Evolutionary conservation across 2,888 invertebrate species (phyloP).

Genomic region (Abscondita cerata): DNA sequence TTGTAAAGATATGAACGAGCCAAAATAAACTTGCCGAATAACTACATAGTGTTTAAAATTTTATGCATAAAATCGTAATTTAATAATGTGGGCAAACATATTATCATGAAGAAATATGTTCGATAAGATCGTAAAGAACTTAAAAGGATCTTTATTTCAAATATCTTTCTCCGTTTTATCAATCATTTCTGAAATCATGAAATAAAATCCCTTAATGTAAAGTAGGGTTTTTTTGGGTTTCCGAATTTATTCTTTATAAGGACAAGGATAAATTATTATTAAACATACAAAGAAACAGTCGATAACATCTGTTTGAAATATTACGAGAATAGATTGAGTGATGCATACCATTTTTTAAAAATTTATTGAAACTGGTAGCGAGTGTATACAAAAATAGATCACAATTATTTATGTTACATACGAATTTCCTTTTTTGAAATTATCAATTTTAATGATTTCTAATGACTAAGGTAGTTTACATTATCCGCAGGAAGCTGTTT

Average conservation of each 20-base stretch:
- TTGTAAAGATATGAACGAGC: too few relatives aligned
- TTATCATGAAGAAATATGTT: background rate
- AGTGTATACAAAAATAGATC: too few relatives aligned
- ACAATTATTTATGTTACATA: too few relatives aligned
- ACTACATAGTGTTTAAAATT: too few relatives aligned
- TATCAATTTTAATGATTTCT: too few relatives aligned
- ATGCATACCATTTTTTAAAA: background rate
- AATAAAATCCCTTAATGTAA: constrained; percentile 15
- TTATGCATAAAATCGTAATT: too few relatives aligned
- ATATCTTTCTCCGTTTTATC: constrained; percentile 12
- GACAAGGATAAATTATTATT: constrained; percentile 1
- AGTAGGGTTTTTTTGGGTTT: constrained; percentile 13
- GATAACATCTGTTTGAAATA: background rate
- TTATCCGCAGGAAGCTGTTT: too few relatives aligned
- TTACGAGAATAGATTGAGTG: background rate
- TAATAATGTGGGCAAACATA: too few relatives aligned
- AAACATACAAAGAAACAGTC: background rate
- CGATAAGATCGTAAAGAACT: constrained; percentile 10
- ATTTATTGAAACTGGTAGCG: too few relatives aligned
- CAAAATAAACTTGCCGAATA: too few relatives aligned
- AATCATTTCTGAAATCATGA: constrained; percentile 5
- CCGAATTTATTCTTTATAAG: background rate
- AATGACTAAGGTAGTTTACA: too few relatives aligned
- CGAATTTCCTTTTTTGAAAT: too few relatives aligned
- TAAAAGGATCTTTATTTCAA: constrained; percentile 13